phyloP scores from a whole-genome alignment of 2,797 vertebrate genomes.

The Pyrocephalus nanus region DNA sequence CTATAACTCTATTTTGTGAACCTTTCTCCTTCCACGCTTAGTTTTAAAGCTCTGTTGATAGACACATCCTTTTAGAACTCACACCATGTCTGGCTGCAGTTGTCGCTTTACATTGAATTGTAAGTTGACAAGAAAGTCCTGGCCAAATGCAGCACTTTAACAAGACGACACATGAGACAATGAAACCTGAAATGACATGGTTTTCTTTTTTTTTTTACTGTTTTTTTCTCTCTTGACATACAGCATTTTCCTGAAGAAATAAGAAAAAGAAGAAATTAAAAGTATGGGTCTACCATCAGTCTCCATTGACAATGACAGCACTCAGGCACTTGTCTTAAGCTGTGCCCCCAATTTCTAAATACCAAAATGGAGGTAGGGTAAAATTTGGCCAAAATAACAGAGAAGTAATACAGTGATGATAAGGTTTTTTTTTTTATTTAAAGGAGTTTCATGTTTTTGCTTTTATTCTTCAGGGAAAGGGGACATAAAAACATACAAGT shows the following conservation, averaged over 20 bases:
- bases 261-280: not conserved
- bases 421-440: not conserved
- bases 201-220: not conserved
- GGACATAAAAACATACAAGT: not conserved
- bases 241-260: not conserved
- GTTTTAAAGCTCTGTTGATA: not conserved
- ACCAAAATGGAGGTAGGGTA: not conserved
- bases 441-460: rapidly evolving
- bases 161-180: not conserved
- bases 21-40: rapidly evolving
- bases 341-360: not conserved
- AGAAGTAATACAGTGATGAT: not conserved
- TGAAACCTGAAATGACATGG: constrained; percentile 8
- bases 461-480: not conserved
- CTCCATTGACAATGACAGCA: not conserved
- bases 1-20: not conserved
- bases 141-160: constrained; percentile 25
- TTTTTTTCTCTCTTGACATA: not conserved
- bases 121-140: constrained; percentile 34
- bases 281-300: not conserved
- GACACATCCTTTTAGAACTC: constrained; percentile 29
- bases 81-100: constrained; percentile 18
- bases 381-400: not conserved
- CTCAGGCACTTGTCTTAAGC: not conserved
- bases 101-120: constrained; percentile 52